Percentiles rank a stretch among this genome's conserved stretches.
Conservation (phyloP, 2,797 vertebrate genomes). For the Coregonus suidteri region DNA sequence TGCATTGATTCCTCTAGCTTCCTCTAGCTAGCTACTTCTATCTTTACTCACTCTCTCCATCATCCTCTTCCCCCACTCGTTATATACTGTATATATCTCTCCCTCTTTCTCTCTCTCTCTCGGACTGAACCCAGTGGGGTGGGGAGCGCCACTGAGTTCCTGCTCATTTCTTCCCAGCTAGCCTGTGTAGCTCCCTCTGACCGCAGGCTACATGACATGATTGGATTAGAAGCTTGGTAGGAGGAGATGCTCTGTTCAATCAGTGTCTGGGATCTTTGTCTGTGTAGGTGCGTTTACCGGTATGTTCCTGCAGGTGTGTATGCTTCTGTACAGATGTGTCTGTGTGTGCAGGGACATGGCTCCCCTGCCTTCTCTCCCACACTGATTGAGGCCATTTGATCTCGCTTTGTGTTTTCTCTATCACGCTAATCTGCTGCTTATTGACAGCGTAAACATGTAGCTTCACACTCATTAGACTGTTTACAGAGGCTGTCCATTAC, state of each 20-base stretch:
- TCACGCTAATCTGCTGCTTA: slow-evolving; percentile 37
- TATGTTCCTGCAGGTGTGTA: neutral
- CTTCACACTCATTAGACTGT: slow-evolving; percentile 32
- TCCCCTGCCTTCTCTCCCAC: neutral
- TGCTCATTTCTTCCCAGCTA: slow-evolving; percentile 16
- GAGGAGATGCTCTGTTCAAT: slow-evolving; percentile 24
- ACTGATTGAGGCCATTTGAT: slow-evolving; percentile 11
- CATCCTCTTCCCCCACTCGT: neutral
- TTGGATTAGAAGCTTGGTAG: slow-evolving; percentile 23
- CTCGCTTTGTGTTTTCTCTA: slow-evolving; percentile 10
- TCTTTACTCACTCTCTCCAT: neutral
- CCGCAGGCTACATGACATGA: neutral
- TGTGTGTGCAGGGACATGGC: slow-evolving; percentile 3
- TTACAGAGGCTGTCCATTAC: slow-evolving; percentile 2
- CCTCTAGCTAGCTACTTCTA: neutral
- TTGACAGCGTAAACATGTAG: slow-evolving; percentile 31
- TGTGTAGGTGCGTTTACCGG: neutral
- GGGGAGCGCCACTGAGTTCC: neutral
- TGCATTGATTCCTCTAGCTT: slow-evolving; percentile 5
- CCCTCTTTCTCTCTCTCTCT: neutral
- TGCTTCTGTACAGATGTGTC: slow-evolving; percentile 13
- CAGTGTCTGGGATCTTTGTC: neutral
- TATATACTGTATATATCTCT: neutral
- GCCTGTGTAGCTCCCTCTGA: slow-evolving; percentile 10
- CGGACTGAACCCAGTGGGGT: neutral